Conservation (phyloP, 2,113 vertebrate species). For the Xiphophorus maculatus region DNA sequence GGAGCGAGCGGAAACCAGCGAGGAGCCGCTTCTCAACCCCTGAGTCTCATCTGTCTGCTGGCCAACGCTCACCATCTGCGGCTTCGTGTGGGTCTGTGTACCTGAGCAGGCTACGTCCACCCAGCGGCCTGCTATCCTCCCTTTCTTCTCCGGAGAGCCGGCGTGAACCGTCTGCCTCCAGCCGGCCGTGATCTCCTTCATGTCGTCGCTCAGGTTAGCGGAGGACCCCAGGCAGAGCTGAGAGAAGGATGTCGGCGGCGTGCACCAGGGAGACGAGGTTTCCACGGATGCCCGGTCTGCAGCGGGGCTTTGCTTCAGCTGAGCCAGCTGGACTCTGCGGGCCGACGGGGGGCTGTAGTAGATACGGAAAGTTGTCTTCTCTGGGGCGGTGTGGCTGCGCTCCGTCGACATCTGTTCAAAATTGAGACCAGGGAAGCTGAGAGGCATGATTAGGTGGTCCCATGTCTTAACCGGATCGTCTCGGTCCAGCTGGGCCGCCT, state of each 20-base stretch:
- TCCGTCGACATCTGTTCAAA: constrained; percentile 81
- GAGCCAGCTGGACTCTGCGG: constrained; percentile 76
- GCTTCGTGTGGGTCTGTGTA: constrained; percentile 83
- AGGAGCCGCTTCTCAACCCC: constrained; percentile 61
- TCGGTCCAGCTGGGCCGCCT: constrained; percentile 76
- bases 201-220: constrained; percentile 93
- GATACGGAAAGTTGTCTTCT: constrained; percentile 89
- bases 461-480: constrained; percentile 79
- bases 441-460: constrained; percentile 84
- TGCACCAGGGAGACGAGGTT: constrained; percentile 66
- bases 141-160: constrained; percentile 81
- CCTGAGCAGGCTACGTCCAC: constrained; percentile 82
- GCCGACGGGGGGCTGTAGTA: constrained; percentile 94
- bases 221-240: constrained; percentile 84
- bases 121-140: constrained; percentile 80
- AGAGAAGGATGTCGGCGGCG: constrained; percentile 71
- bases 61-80: constrained; percentile 86
- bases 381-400: constrained; percentile 92
- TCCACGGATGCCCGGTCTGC: constrained; percentile 43
- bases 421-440: constrained; percentile 78
- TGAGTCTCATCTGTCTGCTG: constrained; percentile 87
- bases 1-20: constrained; percentile 83
- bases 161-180: constrained; percentile 77
- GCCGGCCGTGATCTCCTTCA: constrained; percentile 95
- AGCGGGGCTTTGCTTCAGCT: constrained; percentile 69